Evolutionary conservation across 2,797 vertebrate species (phyloP), one percentile per base, ranked within the genome.

Genomic region (Natrix natrix): DNA sequence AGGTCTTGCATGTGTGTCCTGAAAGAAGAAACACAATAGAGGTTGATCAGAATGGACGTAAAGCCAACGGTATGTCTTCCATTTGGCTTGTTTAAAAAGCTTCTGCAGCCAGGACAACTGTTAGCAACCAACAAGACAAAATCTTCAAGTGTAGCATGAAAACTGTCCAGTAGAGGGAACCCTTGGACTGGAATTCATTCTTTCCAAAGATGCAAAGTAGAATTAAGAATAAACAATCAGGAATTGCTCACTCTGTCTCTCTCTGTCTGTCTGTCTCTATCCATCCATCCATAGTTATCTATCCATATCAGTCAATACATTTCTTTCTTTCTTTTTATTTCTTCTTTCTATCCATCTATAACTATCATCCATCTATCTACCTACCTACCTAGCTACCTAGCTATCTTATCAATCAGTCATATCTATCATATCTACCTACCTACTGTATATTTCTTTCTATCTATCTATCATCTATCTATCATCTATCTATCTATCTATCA

Each of bases 1-100:
- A 99, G 98, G 96, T 99, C 99, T 96, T 99, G 98, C 98, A 99
- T 99, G 97, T 99, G 98, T 0, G 98, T 99, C 93, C 99, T 99
- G 91, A 37, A 98, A 97, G 4, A 56, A 83, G 66, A 55, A 83
- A 63, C 3, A 4, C 8, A 4, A 22, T 11, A 83, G 14, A 24
- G 13, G 8, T 8, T 28, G 1, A 8, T 86, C 55, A 17, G n/a
- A 24, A 56, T 22, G 20, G 20, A 57, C 8, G 11, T 32, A 22
- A 22, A 57, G 55, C 8, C n/a, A 59, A 6, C 6, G 26, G 7
- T 56, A 32, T 37, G 32, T 74, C 10, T 13, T 66, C 57, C 60
- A 4, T 24, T 3, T 55, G n/a, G 3, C 13, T 69, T 56, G 2
- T 16, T 43, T 61, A 43, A 92, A 92, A 37, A 66, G 32, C n/a